These are phyloP conservation scores for Oncorhynchus tshawytscha DNA, from an alignment of 2,113 vertebrate species.

Conservation along the genomic window DNA sequence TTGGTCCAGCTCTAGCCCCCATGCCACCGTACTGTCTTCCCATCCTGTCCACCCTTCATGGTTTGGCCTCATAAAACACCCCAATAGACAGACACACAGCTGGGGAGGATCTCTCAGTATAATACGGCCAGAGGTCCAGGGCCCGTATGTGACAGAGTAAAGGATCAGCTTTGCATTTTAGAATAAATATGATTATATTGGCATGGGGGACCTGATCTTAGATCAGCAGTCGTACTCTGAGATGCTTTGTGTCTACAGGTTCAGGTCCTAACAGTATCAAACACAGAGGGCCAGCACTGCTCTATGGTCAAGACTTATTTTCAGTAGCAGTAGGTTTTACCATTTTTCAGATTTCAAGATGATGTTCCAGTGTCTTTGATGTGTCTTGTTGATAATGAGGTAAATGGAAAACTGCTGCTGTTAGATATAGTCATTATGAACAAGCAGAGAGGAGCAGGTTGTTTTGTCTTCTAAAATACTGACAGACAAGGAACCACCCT, in stretches of 20 bases:
- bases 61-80: neutral
- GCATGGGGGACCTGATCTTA: too few relatives aligned
- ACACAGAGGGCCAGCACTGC: neutral
- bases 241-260: neutral
- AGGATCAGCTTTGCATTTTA: too few relatives aligned
- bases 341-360: neutral
- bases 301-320: neutral
- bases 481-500: neutral
- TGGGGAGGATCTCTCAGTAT: too few relatives aligned
- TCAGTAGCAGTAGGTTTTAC: neutral
- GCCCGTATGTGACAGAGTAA: too few relatives aligned
- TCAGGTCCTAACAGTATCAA: neutral
- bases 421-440: neutral
- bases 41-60: constrained; percentile 15
- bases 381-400: neutral
- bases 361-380: neutral
- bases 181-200: too few relatives aligned
- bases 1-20: constrained; percentile 33
- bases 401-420: neutral
- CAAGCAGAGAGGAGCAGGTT: neutral
- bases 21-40: constrained; percentile 12
- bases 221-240: too few relatives aligned
- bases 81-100: neutral
- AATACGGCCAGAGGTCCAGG: too few relatives aligned
- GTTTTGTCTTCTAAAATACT: neutral